Evolutionary conservation across 2,797 vertebrate species (phyloP).

Genomic region (Octomys mimax): DNA sequence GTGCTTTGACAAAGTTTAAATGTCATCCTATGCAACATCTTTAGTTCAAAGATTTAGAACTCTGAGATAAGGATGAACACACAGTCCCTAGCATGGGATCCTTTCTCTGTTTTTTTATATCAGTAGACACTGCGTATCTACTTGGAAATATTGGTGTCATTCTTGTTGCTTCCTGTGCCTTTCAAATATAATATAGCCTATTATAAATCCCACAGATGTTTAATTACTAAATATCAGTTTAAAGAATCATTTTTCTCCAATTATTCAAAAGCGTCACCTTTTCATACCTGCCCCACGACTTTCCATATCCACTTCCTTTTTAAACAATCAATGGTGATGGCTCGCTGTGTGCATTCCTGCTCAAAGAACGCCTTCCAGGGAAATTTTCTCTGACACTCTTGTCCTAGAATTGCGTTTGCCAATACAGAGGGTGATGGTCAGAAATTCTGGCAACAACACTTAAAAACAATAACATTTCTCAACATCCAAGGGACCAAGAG

Average conservation of each 20-base stretch:
- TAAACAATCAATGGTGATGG: not conserved
- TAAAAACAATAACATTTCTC: not conserved
- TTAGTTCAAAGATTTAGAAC: slow-evolving; percentile 1
- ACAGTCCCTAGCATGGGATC: not conserved
- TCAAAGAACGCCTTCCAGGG: not conserved
- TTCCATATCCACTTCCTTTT: not conserved
- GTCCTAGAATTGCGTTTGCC: not conserved
- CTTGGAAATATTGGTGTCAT: not conserved
- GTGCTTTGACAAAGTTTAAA: not conserved
- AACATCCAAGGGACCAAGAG: not conserved
- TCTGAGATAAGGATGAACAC: not conserved
- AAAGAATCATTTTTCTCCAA: not conserved
- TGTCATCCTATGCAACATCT: not conserved
- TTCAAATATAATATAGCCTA: not conserved
- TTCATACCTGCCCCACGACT: not conserved
- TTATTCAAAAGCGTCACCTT: not conserved
- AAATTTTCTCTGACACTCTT: not conserved
- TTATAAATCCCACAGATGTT: not conserved
- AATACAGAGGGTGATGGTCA: slow-evolving; percentile 7
- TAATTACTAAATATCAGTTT: not conserved
- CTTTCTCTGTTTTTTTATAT: not conserved
- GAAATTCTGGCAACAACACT: not conserved
- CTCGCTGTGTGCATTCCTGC: not conserved
- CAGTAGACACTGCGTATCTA: not conserved
- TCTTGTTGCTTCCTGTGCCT: not conserved